phyloP scores from a whole-genome alignment of 2,797 vertebrate species.

The Amphiprion clarkii region DNA sequence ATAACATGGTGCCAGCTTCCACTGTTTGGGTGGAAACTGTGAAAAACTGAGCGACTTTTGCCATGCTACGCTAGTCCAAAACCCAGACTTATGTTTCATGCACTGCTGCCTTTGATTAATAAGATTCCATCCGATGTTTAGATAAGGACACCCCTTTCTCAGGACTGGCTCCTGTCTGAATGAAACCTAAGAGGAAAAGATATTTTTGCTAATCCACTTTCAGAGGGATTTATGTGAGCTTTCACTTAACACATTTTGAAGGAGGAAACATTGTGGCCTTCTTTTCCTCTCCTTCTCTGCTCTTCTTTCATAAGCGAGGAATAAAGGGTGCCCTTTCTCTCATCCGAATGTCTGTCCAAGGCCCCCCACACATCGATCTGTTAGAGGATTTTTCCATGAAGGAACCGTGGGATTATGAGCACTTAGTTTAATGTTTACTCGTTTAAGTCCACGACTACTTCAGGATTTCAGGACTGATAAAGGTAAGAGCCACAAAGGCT shows the following conservation, averaged over 20 bases:
- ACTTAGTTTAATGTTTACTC: slow-evolving; percentile 59
- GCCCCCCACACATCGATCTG: slow-evolving; percentile 48
- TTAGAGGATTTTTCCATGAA: slow-evolving; percentile 32
- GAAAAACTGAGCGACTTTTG: slow-evolving; percentile 64
- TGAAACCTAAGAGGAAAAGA: slow-evolving; percentile 74
- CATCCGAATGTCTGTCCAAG: slow-evolving; percentile 29
- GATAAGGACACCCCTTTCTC: slow-evolving; percentile 70
- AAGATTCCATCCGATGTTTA: slow-evolving; percentile 75
- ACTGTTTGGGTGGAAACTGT: slow-evolving; percentile 78
- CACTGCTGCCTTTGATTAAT: slow-evolving; percentile 77
- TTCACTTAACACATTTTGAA: slow-evolving; percentile 72
- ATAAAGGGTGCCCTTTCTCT: slow-evolving; percentile 21
- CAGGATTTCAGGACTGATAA: slow-evolving; percentile 61
- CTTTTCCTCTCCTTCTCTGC: slow-evolving; percentile 29
- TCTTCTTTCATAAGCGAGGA: slow-evolving; percentile 30
- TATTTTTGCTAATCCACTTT: slow-evolving; percentile 79
- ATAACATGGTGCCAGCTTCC: slow-evolving; percentile 76
- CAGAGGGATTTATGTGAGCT: slow-evolving; percentile 71
- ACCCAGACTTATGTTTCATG: slow-evolving; percentile 71
- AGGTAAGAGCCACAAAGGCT: slow-evolving; percentile 38
- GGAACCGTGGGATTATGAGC: slow-evolving; percentile 51
- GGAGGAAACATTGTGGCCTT: slow-evolving; percentile 67
- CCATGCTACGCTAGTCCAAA: slow-evolving; percentile 51
- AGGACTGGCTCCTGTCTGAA: slow-evolving; percentile 71
- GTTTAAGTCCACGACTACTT: slow-evolving; percentile 33